Base-by-base conservation (phyloP, 2,888 invertebrate species). In the Athrips mouffetella region DNA sequence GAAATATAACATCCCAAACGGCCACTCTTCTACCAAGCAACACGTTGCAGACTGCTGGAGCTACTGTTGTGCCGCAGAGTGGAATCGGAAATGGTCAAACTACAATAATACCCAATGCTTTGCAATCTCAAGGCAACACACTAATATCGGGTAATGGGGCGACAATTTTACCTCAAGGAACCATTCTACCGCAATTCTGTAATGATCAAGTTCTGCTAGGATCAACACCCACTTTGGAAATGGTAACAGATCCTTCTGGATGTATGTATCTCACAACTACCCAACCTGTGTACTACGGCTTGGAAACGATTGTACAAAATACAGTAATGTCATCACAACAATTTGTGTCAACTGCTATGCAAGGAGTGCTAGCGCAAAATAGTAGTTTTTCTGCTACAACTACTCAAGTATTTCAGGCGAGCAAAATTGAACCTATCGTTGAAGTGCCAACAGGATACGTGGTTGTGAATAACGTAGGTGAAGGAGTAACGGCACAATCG, bases 251-350 rank as follows among this genome's bases (percentile, higher is more conserved):
- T 70, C 90, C 85, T 25, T 82, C 85, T 39, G 89, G 89, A 3
- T 89, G 89, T 54, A 90, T 91, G 80, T 89, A 91, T 65, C 70
- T 92, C 48, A 86, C 91, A 35, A 88, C 92, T 1, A 92, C 92
- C 11, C 94, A 94, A 62, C 94, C 94, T 3, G 92, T 95, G 63
- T 94, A 94, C 65, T 95, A 95, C 62, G 95, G 95, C 0, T 86
- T 95, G 55, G 95, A 96, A 80, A 95, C 95, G 0, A 95, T 95
- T 47, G 95, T 96, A 2, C 95, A 95, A 75, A 96, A 95, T 66
- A 95, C 95, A 3, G 94, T 95, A 0, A 95, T 95, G 95, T 94
- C 94, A n/a, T 95, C 95, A 16, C 94, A 94, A 69, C 95, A 95
- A 68, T 94, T 95, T 69, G 92, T 95, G 11, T 93, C 95, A 2